Conservation (phyloP, 1,140 invertebrate genomes). For the Aphidius gifuensis region DNA sequence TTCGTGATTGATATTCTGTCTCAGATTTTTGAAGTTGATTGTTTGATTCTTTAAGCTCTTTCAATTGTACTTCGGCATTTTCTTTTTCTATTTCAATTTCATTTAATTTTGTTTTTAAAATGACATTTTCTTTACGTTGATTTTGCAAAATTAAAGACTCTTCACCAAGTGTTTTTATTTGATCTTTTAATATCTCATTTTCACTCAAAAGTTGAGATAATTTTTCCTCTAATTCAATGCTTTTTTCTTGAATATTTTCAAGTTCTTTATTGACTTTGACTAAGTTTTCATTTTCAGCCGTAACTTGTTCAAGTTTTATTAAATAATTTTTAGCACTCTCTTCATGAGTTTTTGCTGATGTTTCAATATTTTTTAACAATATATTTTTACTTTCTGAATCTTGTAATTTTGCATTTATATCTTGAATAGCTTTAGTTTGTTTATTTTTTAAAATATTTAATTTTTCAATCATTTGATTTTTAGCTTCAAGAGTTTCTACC, state of each 20-base stretch:
- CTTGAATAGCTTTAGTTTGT: conserved; percentile 36
- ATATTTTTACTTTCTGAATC: conserved; percentile 25
- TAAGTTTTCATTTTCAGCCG: conserved; percentile 11
- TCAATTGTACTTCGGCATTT: conserved; percentile 23
- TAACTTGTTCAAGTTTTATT: conserved; percentile 27
- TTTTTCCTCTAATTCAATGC: conserved; percentile 23
- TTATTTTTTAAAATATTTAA: conserved; percentile 32
- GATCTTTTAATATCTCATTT: neutral
- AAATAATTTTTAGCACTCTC: neutral
- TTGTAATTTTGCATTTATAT: conserved; percentile 29
- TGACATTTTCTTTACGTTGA: neutral
- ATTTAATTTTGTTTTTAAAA: neutral
- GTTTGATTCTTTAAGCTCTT: conserved; percentile 34
- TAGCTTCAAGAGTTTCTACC: conserved; percentile 16
- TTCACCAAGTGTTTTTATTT: neutral
- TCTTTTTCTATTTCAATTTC: neutral
- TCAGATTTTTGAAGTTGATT: conserved; percentile 37
- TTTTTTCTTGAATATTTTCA: neutral
- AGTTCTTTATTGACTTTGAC: no score
- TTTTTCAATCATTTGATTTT: conserved; percentile 31
- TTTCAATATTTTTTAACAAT: conserved; percentile 15
- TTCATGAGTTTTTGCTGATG: conserved; percentile 12
- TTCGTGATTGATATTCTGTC: conserved; percentile 1
- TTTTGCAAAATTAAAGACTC: neutral
- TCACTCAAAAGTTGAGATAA: neutral